These are phyloP conservation scores for Aspiorhynchus laticeps DNA, from an alignment of 2,113 vertebrate genomes.

Conservation along the genomic window DNA sequence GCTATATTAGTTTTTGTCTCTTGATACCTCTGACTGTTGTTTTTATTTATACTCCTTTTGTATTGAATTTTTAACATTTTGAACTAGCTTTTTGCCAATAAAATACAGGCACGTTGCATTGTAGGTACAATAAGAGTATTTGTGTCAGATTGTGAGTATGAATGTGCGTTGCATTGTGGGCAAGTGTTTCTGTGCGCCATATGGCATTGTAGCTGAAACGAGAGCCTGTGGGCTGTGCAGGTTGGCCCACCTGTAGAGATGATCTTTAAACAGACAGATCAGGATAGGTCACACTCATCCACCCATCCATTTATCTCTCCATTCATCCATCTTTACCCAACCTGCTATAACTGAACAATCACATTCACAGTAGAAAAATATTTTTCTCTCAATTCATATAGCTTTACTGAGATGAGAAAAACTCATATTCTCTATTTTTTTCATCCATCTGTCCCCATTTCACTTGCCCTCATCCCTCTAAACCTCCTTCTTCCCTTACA, in stretches of 20 bases:
- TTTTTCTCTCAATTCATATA: not conserved
- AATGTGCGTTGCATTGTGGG: not conserved
- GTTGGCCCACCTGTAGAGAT: slow-evolving; percentile 35
- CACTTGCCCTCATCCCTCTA: not conserved
- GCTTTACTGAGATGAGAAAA: slow-evolving; percentile 55
- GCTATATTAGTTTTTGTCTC: not conserved
- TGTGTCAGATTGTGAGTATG: not conserved
- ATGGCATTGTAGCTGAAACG: slow-evolving; percentile 14
- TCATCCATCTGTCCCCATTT: not conserved
- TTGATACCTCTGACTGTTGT: not conserved
- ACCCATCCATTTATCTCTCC: not conserved
- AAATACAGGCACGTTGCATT: not conserved
- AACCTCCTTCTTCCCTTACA: not conserved
- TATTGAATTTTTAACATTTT: not conserved
- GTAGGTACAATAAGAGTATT: not conserved
- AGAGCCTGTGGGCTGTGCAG: slow-evolving; percentile 16
- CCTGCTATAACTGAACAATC: slow-evolving; percentile 60
- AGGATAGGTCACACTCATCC: slow-evolving; percentile 35
- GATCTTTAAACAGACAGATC: slow-evolving; percentile 40
- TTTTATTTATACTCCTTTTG: not conserved
- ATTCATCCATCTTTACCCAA: not conserved
- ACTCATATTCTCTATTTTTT: slow-evolving; percentile 41
- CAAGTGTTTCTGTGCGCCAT: slow-evolving; percentile 15
- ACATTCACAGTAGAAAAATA: slow-evolving; percentile 55
- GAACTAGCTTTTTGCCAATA: not conserved